Percentiles rank a stretch among this genome's conserved stretches.
Conservation (phyloP, 1,140 invertebrate species). For the Sminthurides bifidus region DNA sequence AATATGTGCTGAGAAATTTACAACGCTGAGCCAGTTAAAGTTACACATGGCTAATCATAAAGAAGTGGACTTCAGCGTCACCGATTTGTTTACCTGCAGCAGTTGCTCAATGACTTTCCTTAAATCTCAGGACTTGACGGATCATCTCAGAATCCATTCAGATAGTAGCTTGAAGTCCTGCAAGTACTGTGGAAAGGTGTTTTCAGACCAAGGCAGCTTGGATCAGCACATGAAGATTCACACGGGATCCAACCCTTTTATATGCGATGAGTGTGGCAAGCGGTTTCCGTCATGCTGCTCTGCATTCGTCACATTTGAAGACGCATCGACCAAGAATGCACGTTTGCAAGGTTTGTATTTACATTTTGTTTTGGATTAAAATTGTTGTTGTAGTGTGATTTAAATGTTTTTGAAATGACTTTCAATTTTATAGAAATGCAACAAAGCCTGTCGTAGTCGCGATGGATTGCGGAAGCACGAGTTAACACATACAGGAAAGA, state of each 20-base stretch:
- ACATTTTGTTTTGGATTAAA: neutral
- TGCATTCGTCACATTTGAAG: conserved; percentile 17
- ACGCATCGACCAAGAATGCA: conserved; percentile 14
- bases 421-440: conserved; percentile 13
- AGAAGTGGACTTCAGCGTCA: conserved; percentile 13
- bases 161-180: conserved; percentile 8
- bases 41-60: conserved; percentile 1
- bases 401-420: conserved; percentile 5
- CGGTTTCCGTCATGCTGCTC: conserved; percentile 9
- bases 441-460: conserved; percentile 16
- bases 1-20: conserved; percentile 9
- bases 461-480: conserved; percentile 38
- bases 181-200: conserved; percentile 17
- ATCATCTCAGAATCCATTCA: conserved; percentile 15
- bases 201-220: neutral
- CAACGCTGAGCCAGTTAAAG: neutral
- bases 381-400: neutral
- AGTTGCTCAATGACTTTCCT: conserved; percentile 16
- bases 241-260: conserved; percentile 14
- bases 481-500: conserved; percentile 46
- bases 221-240: conserved; percentile 8
- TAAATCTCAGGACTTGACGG: conserved; percentile 10
- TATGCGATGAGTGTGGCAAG: conserved; percentile 15
- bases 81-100: conserved; percentile 17
- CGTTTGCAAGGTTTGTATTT: conserved; percentile 13